phyloP scores from a whole-genome alignment of 2,888 invertebrate species.

The Glaucopsyche alexis region DNA sequence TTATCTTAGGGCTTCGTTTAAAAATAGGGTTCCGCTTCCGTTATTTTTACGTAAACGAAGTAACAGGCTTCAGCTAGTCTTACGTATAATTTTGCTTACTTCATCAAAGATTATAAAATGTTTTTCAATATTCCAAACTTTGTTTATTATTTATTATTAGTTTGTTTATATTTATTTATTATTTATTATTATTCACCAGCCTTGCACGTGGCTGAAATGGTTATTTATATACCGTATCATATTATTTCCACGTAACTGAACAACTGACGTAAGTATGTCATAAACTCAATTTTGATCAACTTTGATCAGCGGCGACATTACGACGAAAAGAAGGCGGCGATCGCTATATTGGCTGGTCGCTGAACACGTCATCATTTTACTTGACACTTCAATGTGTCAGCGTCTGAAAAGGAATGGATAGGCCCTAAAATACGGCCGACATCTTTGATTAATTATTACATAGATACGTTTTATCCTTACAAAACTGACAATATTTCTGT shows the following conservation, averaged over 20 bases:
- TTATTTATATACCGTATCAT: background rate
- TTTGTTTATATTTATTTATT: too few relatives aligned
- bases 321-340: background rate
- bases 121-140: background rate
- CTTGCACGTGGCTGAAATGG: background rate
- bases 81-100: too few relatives aligned
- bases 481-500: too few relatives aligned
- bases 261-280: constrained; percentile 5
- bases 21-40: too few relatives aligned
- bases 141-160: too few relatives aligned
- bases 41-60: too few relatives aligned
- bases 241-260: background rate
- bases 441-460: too few relatives aligned
- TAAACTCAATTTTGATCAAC: constrained; percentile 17
- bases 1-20: too few relatives aligned
- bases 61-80: too few relatives aligned
- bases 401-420: constrained; percentile 12
- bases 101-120: too few relatives aligned
- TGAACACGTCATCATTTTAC: constrained; percentile 20
- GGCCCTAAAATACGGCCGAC: background rate
- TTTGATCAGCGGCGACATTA: constrained; percentile 18
- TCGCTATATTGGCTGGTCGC: constrained; percentile 16
- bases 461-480: too few relatives aligned
- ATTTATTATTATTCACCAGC: too few relatives aligned
- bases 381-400: constrained; percentile 23